These are phyloP conservation scores for Harpegnathos saltator DNA, from an alignment of 1,140 invertebrate species.

Conservation along the genomic window DNA sequence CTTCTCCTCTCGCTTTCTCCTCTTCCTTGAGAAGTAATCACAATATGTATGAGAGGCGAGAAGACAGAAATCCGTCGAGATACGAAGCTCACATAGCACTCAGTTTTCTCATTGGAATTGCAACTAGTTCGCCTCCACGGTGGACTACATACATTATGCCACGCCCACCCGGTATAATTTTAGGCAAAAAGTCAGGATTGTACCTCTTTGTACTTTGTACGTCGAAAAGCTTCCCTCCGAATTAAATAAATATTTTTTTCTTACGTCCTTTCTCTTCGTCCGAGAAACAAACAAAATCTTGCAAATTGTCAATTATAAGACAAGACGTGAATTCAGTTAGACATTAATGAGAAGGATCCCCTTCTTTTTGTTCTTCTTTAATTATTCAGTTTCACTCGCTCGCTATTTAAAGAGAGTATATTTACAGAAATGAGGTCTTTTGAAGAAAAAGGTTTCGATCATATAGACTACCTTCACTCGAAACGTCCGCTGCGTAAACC, in stretches of 20 bases:
- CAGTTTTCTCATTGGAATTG: conserved; percentile 84
- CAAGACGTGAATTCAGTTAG: background rate
- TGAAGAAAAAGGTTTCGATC: conserved; percentile 14
- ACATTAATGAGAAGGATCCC: background rate
- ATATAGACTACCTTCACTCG: background rate
- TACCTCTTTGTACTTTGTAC: no score
- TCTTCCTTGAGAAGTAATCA: conserved; percentile 81
- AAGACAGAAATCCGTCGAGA: conserved; percentile 79
- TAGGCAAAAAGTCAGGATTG: conserved; percentile 69
- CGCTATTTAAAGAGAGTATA: background rate
- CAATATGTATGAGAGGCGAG: conserved; percentile 84
- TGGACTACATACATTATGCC: conserved; percentile 77
- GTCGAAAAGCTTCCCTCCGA: background rate
- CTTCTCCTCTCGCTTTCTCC: conserved; percentile 37
- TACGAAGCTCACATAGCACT: conserved; percentile 77
- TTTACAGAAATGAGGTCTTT: no score
- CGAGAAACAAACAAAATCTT: background rate
- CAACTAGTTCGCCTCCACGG: conserved; percentile 79
- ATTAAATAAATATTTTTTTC: no score
- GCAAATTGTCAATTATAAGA: background rate
- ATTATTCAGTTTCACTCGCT: conserved; percentile 1
- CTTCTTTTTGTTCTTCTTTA: background rate
- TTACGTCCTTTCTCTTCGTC: background rate
- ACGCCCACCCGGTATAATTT: conserved; percentile 69
- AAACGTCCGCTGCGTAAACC: background rate